Conservation (phyloP, 2,888 invertebrate genomes). For the Synergus japonicus region DNA sequence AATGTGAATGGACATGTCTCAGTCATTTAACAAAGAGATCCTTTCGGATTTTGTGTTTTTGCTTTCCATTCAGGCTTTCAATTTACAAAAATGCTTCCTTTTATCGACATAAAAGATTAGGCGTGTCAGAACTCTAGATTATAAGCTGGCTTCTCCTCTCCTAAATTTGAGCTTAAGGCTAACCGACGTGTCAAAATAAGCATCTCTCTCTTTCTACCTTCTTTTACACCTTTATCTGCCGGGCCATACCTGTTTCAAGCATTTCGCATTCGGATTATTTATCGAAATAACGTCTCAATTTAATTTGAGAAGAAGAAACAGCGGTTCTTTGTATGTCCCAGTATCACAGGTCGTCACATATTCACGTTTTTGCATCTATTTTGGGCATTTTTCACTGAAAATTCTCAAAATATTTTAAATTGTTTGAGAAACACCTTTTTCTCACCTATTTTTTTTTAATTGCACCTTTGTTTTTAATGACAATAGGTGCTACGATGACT, state of each 20-base stretch:
- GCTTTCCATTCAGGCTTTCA: neutral
- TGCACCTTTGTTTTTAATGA: too few relatives aligned
- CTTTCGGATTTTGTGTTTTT: neutral
- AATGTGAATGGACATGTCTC: neutral
- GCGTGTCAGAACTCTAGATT: slow-evolving; percentile 25
- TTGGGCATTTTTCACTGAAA: too few relatives aligned
- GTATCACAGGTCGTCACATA: too few relatives aligned
- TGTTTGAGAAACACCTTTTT: neutral
- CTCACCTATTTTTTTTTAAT: too few relatives aligned
- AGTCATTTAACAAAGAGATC: neutral
- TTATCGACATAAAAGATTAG: slow-evolving; percentile 39
- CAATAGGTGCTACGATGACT: too few relatives aligned
- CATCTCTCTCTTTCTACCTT: slow-evolving; percentile 5
- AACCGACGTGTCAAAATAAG: slow-evolving; percentile 24
- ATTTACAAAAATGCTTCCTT: slow-evolving; percentile 21
- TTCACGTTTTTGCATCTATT: too few relatives aligned
- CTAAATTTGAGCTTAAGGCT: neutral
- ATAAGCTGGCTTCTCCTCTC: neutral
- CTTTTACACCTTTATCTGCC: slow-evolving; percentile 17
- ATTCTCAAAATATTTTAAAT: too few relatives aligned
- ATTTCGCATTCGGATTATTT: slow-evolving; percentile 10
- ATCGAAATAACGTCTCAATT: slow-evolving; percentile 13
- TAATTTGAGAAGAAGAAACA: neutral
- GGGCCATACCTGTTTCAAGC: neutral
- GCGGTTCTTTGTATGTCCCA: neutral